phyloP scores from a whole-genome alignment of 35 echinoderm and acorn worm species.

The Anneissia japonica region DNA sequence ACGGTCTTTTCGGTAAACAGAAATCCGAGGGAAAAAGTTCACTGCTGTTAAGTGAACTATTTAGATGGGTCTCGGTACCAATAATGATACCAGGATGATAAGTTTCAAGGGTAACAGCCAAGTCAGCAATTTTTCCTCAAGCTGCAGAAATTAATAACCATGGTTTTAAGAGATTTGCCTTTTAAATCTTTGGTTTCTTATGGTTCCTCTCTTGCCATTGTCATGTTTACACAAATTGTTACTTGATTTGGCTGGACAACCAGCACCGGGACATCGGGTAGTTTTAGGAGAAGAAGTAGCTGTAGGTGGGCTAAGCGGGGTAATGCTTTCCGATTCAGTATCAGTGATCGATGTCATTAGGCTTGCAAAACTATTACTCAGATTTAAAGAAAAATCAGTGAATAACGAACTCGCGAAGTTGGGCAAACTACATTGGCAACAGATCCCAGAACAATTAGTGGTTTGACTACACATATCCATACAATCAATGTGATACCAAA shows the following conservation, averaged over 20 bases:
- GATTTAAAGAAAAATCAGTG: neutral
- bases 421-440: neutral
- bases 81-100: neutral
- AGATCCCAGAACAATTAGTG: neutral
- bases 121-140: neutral
- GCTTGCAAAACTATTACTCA: neutral
- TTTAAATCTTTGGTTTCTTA: neutral
- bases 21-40: neutral
- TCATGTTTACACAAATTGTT: too few relatives aligned
- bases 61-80: neutral
- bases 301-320: neutral
- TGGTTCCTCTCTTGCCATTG: too few relatives aligned
- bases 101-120: neutral
- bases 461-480: neutral
- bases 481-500: slow-evolving; percentile 4
- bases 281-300: neutral
- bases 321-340: neutral
- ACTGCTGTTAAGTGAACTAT: slow-evolving; percentile 2
- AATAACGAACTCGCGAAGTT: neutral
- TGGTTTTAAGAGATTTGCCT: neutral
- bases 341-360: too few relatives aligned
- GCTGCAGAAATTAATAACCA: slow-evolving; percentile 4
- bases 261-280: neutral
- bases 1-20: slow-evolving; percentile 9
- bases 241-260: too few relatives aligned